A percentile compares a stretch with the other conserved stretches of the same genome.
Conservation (phyloP, 1,140 invertebrate species). For the Caenorhabditis latens region DNA sequence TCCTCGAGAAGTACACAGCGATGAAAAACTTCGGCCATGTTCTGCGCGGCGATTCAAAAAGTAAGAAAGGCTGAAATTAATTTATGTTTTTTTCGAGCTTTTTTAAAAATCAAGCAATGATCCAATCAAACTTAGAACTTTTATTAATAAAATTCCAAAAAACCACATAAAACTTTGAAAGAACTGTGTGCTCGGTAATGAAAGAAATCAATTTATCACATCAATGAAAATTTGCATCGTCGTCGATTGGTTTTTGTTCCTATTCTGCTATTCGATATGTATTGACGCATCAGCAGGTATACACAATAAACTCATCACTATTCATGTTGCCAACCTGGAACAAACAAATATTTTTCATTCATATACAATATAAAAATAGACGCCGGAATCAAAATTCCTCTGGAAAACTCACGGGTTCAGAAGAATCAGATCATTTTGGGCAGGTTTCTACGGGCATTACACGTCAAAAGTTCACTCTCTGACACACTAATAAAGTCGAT, state of each 20-base stretch:
- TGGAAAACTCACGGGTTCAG: background rate
- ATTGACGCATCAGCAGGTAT: background rate
- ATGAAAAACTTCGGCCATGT: no score
- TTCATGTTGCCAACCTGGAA: slow-evolving; percentile 19
- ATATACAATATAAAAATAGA: no score
- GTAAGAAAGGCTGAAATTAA: no score
- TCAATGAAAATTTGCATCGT: slow-evolving; percentile 16
- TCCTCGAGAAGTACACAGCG: no score
- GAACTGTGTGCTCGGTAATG: background rate
- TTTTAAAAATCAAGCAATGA: no score
- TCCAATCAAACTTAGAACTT: no score
- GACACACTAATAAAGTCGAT: slow-evolving; percentile 37
- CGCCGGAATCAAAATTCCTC: background rate
- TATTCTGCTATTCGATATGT: slow-evolving; percentile 45
- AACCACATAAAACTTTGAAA: background rate
- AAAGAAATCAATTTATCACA: background rate
- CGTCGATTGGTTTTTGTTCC: background rate
- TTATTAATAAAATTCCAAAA: no score
- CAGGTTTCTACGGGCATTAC: slow-evolving; percentile 35
- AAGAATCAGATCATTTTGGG: slow-evolving; percentile 3
- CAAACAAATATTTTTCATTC: background rate
- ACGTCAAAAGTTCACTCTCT: background rate
- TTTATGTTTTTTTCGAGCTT: no score
- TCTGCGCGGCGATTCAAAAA: no score
- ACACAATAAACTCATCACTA: background rate